Evolutionary conservation across 2,888 invertebrate genomes (phyloP).

Genomic region (Tiphia femorata): DNA sequence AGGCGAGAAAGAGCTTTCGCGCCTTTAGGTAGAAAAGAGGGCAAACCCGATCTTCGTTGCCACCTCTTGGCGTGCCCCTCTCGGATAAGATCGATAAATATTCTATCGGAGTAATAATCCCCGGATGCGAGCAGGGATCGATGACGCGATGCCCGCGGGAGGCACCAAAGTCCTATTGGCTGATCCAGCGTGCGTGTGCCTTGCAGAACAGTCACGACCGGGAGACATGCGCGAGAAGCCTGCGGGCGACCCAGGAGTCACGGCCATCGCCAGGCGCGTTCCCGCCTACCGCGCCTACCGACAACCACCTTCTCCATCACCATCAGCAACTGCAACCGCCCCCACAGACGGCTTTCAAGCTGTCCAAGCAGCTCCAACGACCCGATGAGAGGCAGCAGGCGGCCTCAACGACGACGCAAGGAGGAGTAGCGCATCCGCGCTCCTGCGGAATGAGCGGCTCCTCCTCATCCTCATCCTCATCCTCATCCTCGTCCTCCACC

Average conservation of each 20-base stretch:
- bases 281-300: slow-evolving; percentile 65
- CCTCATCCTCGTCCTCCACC: too few relatives aligned
- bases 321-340: slow-evolving; percentile 20
- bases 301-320: slow-evolving; percentile 23
- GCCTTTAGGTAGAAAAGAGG: too few relatives aligned
- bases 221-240: slow-evolving; percentile 63
- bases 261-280: slow-evolving; percentile 72
- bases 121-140: too few relatives aligned
- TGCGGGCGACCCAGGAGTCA: slow-evolving; percentile 61
- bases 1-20: too few relatives aligned
- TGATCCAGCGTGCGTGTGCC: slow-evolving; percentile 39
- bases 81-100: too few relatives aligned
- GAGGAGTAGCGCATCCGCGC: slow-evolving; percentile 27
- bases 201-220: slow-evolving; percentile 69
- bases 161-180: too few relatives aligned
- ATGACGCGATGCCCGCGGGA: too few relatives aligned
- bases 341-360: neutral
- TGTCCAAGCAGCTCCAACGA: slow-evolving; percentile 28
- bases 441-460: slow-evolving; percentile 40
- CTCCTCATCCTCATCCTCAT: too few relatives aligned
- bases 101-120: too few relatives aligned
- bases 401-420: slow-evolving; percentile 10
- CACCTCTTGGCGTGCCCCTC: too few relatives aligned
- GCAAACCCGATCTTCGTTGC: too few relatives aligned
- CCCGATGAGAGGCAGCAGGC: too few relatives aligned